Evolutionary conservation across 2,888 invertebrate genomes (phyloP), one percentile per base, ranked within the genome.

Genomic region (Heteropelma amictum): DNA sequence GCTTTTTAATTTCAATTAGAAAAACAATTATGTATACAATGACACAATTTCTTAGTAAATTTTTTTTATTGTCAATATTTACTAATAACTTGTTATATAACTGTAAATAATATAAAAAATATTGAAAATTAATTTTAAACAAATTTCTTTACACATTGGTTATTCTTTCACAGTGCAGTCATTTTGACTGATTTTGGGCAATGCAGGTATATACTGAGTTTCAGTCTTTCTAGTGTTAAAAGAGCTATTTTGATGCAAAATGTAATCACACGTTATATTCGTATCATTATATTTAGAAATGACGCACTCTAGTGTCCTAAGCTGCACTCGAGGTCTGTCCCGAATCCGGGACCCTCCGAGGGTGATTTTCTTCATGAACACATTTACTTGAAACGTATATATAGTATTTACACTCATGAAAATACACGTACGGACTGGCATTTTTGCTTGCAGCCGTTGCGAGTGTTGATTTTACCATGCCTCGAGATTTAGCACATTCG

Each of bases 261-360:
- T 7, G 38, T 51, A 35, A 45, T 42, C 30, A n/a, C 4, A 54
- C 53, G 19, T 30, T 35, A 2, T 42, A 17, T 51, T 19, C 45
- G 38, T 30, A 30, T 17, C 26, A 74, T 78, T 85, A 81, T 84
- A 83, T 85, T 84, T 85, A 85, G 85, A 81, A 70, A 63, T 82
- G 83, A 84, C 83, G 83, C 71, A 72, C 70, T 64, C 71, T 60
- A 30, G 60, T 26, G 33, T 40, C 40, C 74, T 17, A n/a, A 65
- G 19, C 40, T 38, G 21, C 54, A 54, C 17, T 60, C 7, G 33
- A 64, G 47, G 49, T 42, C 60, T 56, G 14, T 33, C 38, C 28
- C 49, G 28, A 71, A 65, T 63, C 67, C 56, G 70, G 69, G 60
- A 60, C 60, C 47, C 38, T 54, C 60, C 63, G 49, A 54, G 53